Base-by-base conservation (phyloP, 2,888 invertebrate genomes). In the Clivina fossor region DNA sequence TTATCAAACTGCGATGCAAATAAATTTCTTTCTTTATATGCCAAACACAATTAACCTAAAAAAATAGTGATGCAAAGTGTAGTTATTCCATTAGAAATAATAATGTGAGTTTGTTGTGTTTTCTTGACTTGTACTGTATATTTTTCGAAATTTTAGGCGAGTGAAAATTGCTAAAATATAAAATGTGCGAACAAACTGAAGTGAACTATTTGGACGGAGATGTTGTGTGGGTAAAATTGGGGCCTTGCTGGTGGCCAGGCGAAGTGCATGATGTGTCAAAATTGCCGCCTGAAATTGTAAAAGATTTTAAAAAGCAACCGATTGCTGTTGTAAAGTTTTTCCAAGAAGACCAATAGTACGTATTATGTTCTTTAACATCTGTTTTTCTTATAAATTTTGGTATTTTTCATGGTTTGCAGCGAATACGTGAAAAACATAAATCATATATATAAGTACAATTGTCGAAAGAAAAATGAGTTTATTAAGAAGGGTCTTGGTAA, bases 211-310 rank as follows among this genome's bases (percentile, higher is more conserved):
- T 79, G 65, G 84, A 85, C 64, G 88, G 88, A 48, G 89, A 91
- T 67, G 78, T 90, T 65, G 91, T 91, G 60, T 92, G 91, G 91
- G 89, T 90, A 15, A 91, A 90, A 73, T 74, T 90, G 59, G 85
- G 88, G 30, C 79, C 82, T 32, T 84, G 82, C 66, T 92, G 90
- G 90, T 92, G 92, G 92, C 91, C 92, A 19, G 90, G 88, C 8
- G 86, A 87, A 71, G 88, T 91, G 58, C 80, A 80, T 59, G 74
- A 78, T 61, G 70, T 78, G 16, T 80, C 81, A 49, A 78, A 78
- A 66, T 74, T 88, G 53, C 85, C 88, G 18, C 80, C 83, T 63
- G 87, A 88, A 67, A 77, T 87, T 62, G 74, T 84, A 58, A 73
- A 75, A 40, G 81, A 83, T 50, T 80, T 85, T 66, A 78, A 81